phyloP scores from a whole-genome alignment of 2,797 vertebrate species.

The Leptodactylus fallax region DNA sequence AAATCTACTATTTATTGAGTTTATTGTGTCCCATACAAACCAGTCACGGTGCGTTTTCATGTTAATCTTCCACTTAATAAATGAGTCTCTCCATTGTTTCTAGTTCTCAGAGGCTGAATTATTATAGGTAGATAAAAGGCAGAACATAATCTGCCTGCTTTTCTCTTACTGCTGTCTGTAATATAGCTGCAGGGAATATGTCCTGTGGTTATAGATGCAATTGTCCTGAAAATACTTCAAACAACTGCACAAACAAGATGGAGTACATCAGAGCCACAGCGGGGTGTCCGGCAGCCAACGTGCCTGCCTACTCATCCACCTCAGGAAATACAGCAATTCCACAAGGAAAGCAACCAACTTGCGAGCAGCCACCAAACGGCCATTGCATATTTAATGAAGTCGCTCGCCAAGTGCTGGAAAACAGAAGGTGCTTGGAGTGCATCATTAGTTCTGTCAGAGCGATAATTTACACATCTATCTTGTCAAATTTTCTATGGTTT shows the following conservation, averaged over 20 bases:
- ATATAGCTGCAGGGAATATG: conserved; percentile 77
- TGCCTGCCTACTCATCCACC: conserved; percentile 77
- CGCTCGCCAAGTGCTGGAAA: conserved; percentile 82
- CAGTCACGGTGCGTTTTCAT: not conserved
- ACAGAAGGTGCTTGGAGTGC: conserved; percentile 99
- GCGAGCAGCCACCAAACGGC: conserved; percentile 83
- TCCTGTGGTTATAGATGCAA: conserved; percentile 83
- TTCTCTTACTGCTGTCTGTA: conserved; percentile 75
- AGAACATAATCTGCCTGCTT: conserved; percentile 32
- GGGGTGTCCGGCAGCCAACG: conserved; percentile 80
- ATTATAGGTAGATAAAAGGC: conserved; percentile 44
- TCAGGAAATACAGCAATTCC: conserved; percentile 82
- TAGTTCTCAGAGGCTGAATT: conserved; percentile 45
- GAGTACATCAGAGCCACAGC: conserved; percentile 84
- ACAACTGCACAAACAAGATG: conserved; percentile 89
- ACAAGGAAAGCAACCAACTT: conserved; percentile 85
- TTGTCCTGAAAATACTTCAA: conserved; percentile 82
- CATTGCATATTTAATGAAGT: conserved; percentile 89
- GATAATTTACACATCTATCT: conserved; percentile 99
- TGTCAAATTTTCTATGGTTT: conserved; percentile 95
- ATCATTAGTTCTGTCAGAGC: conserved; percentile 99
- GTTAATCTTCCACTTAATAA: conserved; percentile 27
- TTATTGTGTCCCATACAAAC: not conserved
- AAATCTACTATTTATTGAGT: not conserved
- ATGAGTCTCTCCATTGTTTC: conserved; percentile 5